Evolutionary conservation across 2,888 invertebrate genomes (phyloP), one percentile per base, ranked within the genome.

Genomic region (Agrochola macilenta): DNA sequence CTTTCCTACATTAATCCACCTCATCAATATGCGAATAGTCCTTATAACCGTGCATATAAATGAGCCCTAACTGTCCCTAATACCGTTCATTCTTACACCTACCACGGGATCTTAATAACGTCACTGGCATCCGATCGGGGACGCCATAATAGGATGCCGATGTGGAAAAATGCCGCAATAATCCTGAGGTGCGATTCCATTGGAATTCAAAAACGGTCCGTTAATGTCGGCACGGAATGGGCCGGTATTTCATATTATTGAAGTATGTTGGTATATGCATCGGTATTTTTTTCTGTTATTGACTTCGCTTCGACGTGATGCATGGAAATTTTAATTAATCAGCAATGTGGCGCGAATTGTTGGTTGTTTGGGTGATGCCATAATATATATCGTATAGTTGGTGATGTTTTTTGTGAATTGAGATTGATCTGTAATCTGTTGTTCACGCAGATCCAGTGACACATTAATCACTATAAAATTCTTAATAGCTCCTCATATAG

Each of bases 121-220:
- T 57, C 79, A 58, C 78, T 78, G 91, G 91, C 89, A 91, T 91
- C 82, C 89, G 84, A 82, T 84, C 81, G 82, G 76, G 79, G 76
- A 85, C 84, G 89, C 90, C 90, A 95, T 95, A 95, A 96, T 96
- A 90, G 95, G 87, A 93, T 95, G 90, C 95, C 95, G 90, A 93
- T 90, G 94, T 89, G 94, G 92, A 94, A 95, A 95, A 94, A 95
- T 95, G 93, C 91, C 93, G 89, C 91, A 93, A 94, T 93, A 93
- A 93, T 92, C 88, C 90, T 88, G 76, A 92, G 92, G 91, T 92
- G 91, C 91, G 90, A 92, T 90, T 91, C 89, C 90, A 93, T 93
- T 91, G 94, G 94, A 94, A 95, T 95, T 94, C 93, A 94, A 95
- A 95, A 95, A 94, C 91, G 89, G 87, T 85, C 85, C 84, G 80